Evolutionary conservation across 2,888 invertebrate genomes (phyloP), one percentile per base, ranked within the genome.

Genomic region (Cheilosia pagana): DNA sequence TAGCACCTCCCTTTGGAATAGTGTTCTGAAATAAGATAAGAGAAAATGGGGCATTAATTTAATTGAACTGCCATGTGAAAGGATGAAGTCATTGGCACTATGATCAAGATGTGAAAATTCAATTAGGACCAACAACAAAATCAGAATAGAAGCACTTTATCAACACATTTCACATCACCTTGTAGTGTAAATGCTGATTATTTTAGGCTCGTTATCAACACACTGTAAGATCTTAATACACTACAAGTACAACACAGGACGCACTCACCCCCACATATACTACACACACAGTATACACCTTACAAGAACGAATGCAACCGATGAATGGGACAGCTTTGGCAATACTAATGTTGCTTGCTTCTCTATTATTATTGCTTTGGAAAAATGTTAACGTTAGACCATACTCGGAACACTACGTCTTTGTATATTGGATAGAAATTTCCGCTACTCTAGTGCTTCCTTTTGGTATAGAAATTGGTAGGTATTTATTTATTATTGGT

Each of bases 1-100:
- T n/a, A 65, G 60, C 53, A 50, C 21, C 63, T n/a, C 39, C 21
- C 52, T 41, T 60, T 59, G 52, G 43, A 25, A 65, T 39, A 71
- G 63, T 50, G 62, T 81, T 25, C 82, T 82, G 82, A 60, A 82
- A 82, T 31, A 41, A 82, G 53, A 72, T 62, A 76, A 76, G 48
- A 77, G 52, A 77, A 72, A 77, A 71, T 65, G 28, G 48, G 55
- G 31, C 59, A 72, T 82, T 77, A 77, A 67, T 62, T 72, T 53
- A 50, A 67, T 48, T 55, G 59, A 55, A 67, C 45, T 60, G 60
- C 23, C 71, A 67, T 63, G 23, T 16, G 60, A 25, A 62, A 43
- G 43, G 28, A 45, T 70, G 21, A 41, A 81, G 28, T 57, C 35
- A 48, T 45, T 67, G 63, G n/a, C 10, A 31, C 63, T 28, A 53